Percentiles rank a stretch among this genome's conserved stretches.
Conservation (phyloP, 2,888 invertebrate genomes). For the Teleiodes luculella region DNA sequence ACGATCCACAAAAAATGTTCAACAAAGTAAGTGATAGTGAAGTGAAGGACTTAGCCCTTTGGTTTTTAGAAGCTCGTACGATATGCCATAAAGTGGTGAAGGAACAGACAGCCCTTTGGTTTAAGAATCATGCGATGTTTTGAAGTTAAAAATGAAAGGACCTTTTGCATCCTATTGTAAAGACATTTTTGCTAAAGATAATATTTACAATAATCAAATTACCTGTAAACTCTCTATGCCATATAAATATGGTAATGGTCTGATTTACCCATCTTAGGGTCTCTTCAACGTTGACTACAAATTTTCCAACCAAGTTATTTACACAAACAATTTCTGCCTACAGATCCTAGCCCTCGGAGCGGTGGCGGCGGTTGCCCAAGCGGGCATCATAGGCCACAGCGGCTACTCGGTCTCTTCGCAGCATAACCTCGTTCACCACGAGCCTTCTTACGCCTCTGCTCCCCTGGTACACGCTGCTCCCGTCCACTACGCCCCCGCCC, state of each 20-base stretch:
- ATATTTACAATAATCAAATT: no score
- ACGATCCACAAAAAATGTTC: constrained; percentile 68
- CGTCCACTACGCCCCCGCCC: constrained; percentile 34
- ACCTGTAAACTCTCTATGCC: no score
- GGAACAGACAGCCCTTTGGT: no score
- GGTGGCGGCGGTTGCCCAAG: constrained; percentile 65
- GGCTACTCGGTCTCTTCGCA: constrained; percentile 39
- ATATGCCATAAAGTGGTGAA: neutral
- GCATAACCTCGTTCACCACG: constrained; percentile 38
- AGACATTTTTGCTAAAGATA: no score
- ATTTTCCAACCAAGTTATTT: neutral
- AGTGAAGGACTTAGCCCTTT: neutral
- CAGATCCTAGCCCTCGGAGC: constrained; percentile 62
- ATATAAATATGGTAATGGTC: no score
- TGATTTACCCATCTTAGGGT: no score
- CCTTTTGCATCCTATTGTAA: no score
- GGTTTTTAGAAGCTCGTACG: no score
- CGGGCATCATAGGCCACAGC: constrained; percentile 62
- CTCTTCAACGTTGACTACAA: neutral
- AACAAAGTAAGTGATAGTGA: constrained; percentile 55
- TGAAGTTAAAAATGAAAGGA: no score
- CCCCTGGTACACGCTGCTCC: constrained; percentile 29
- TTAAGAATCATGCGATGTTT: no score
- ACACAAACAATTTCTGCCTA: constrained; percentile 14
- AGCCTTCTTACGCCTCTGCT: constrained; percentile 21